phyloP scores from a whole-genome alignment of 1,140 invertebrate species.

The Magallana ariakensis region DNA sequence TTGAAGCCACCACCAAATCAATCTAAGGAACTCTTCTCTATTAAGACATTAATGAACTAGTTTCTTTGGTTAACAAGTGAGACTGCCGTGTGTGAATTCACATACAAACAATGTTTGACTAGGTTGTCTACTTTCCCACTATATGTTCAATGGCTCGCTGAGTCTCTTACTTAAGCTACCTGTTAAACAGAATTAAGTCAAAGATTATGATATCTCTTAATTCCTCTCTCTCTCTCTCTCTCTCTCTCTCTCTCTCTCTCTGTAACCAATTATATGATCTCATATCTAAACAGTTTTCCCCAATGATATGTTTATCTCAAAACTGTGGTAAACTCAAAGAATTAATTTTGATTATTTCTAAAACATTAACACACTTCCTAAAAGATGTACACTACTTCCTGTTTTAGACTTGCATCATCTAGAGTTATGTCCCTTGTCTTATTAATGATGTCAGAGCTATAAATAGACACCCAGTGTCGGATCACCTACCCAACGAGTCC shows the following conservation, averaged over 20 bases:
- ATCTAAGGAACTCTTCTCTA: neutral
- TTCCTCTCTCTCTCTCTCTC: no score
- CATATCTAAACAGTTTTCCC: neutral
- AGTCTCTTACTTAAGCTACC: slow-evolving; percentile 8
- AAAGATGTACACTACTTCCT: neutral
- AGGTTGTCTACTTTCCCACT: neutral
- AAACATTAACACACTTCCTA: neutral
- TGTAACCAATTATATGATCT: neutral
- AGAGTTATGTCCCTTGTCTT: neutral
- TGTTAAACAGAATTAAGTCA: neutral
- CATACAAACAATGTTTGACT: slow-evolving; percentile 28
- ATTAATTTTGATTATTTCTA: slow-evolving; percentile 2
- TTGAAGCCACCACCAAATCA: slow-evolving; percentile 37
- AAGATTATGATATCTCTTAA: no score
- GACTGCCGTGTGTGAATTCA: neutral
- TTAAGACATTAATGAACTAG: slow-evolving; percentile 25
- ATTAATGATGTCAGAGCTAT: neutral
- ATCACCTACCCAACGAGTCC: slow-evolving; percentile 28
- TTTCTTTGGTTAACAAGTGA: slow-evolving; percentile 23
- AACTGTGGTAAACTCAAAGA: neutral
- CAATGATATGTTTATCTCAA: no score
- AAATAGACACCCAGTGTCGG: neutral
- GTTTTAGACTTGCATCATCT: neutral
- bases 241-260: neutral
- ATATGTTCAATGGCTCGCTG: neutral